Evolutionary conservation across 2,888 invertebrate species (phyloP).

Genomic region (Oligia fasciuncula): DNA sequence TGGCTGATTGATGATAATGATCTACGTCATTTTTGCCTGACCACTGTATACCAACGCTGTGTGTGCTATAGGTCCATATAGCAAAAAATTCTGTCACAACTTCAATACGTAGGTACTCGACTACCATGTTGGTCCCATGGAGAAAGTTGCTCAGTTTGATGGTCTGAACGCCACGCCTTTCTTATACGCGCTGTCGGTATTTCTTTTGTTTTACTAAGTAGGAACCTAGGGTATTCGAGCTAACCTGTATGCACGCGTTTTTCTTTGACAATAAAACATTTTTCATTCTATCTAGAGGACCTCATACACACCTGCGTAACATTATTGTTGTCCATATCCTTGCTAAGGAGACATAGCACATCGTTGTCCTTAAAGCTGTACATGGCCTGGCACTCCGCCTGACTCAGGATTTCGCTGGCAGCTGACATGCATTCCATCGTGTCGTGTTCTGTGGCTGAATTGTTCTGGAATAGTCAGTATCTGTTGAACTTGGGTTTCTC

Average conservation of each 20-base stretch:
- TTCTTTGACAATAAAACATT: neutral
- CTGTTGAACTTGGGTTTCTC: neutral
- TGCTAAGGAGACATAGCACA: conserved; percentile 55
- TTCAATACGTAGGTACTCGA: neutral
- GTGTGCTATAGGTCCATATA: no score
- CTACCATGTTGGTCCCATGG: no score
- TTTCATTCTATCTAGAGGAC: neutral
- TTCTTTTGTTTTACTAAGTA: neutral
- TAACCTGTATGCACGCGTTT: neutral
- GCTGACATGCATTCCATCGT: conserved; percentile 33
- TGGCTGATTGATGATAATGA: neutral
- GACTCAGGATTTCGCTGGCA: conserved; percentile 50
- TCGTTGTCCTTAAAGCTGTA: conserved; percentile 58
- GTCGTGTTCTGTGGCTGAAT: conserved; percentile 41
- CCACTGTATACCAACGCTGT: neutral
- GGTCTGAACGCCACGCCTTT: neutral
- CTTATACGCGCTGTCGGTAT: neutral
- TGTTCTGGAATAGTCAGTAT: conserved; percentile 42
- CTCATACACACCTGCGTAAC: conserved; percentile 50
- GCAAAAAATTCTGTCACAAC: neutral
- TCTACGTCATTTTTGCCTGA: neutral
- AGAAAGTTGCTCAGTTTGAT: no score
- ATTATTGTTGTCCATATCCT: conserved; percentile 43
- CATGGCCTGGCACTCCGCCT: conserved; percentile 47
- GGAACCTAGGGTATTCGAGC: neutral